Percentiles rank a stretch among this genome's conserved stretches.
phyloP scores from a whole-genome alignment of 2,113 vertebrate genomes.

The Hipposideros armiger region DNA sequence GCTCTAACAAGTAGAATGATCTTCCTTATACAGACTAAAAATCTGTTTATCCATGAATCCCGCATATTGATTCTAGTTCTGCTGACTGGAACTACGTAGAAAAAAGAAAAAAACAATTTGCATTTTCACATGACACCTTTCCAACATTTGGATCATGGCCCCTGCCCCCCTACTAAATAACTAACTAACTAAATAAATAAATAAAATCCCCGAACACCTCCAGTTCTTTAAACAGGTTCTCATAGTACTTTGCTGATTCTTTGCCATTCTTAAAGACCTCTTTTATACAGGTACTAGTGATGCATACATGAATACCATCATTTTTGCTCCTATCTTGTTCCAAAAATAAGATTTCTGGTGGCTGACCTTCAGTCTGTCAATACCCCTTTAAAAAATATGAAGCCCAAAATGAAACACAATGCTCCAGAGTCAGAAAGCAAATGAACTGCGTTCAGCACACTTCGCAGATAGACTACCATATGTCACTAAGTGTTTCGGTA shows the following conservation, averaged over 20 bases:
- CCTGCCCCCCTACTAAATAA: not conserved
- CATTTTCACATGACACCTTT: constrained; percentile 33
- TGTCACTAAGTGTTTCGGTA: constrained; percentile 69
- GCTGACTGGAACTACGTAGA: not conserved
- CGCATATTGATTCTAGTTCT: constrained; percentile 1
- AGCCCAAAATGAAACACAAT: constrained; percentile 51
- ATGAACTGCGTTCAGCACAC: constrained; percentile 6
- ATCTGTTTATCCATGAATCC: constrained; percentile 14
- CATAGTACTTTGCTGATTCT: not conserved
- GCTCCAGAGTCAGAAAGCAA: constrained; percentile 69
- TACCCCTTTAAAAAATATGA: constrained; percentile 56
- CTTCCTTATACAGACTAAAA: constrained; percentile 18
- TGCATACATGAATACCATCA: not conserved
- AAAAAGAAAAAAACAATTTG: constrained; percentile 28
- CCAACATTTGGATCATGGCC: not conserved
- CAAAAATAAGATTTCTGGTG: not conserved
- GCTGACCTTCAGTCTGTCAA: constrained; percentile 49
- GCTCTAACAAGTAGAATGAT: not conserved
- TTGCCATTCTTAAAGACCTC: not conserved
- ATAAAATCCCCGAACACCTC: not conserved
- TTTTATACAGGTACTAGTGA: not conserved
- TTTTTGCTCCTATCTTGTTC: not conserved
- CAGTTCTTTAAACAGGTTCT: not conserved
- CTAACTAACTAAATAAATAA: not conserved
- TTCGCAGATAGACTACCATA: constrained; percentile 70